phyloP scores from a whole-genome alignment of 2,888 invertebrate genomes.

The Chrysolina oricalcia region DNA sequence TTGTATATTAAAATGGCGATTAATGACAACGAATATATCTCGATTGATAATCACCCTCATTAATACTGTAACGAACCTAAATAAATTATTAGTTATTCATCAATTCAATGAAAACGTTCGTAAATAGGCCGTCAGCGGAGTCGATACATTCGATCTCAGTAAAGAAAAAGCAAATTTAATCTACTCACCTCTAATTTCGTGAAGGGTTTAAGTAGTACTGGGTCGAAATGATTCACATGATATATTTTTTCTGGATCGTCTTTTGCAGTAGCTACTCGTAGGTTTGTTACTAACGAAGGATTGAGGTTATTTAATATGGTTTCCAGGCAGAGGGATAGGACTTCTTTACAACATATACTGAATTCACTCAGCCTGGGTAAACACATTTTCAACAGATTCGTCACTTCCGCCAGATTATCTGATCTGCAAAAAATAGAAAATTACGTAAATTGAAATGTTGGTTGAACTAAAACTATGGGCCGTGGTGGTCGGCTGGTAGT shows the following conservation, averaged over 20 bases:
- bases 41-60: no score
- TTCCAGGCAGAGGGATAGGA: not conserved
- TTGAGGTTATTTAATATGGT: not conserved
- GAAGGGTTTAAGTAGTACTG: not conserved
- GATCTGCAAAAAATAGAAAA: not conserved
- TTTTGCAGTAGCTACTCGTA: not conserved
- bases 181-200: no score
- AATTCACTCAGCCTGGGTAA: not conserved
- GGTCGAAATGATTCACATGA: not conserved
- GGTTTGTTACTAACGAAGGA: not conserved
- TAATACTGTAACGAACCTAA: no score
- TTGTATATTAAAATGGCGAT: no score
- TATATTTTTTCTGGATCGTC: not conserved
- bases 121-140: no score
- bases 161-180: no score
- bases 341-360: not conserved
- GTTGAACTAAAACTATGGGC: no score
- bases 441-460: not conserved
- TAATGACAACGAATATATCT: no score
- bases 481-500: no score
- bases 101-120: no score
- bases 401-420: not conserved
- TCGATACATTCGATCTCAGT: no score
- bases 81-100: no score
- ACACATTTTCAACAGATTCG: not conserved